Percentiles rank a stretch among this genome's conserved stretches.
phyloP scores from a whole-genome alignment of 2,113 vertebrate genomes.

The Nannobrachium achirus region DNA sequence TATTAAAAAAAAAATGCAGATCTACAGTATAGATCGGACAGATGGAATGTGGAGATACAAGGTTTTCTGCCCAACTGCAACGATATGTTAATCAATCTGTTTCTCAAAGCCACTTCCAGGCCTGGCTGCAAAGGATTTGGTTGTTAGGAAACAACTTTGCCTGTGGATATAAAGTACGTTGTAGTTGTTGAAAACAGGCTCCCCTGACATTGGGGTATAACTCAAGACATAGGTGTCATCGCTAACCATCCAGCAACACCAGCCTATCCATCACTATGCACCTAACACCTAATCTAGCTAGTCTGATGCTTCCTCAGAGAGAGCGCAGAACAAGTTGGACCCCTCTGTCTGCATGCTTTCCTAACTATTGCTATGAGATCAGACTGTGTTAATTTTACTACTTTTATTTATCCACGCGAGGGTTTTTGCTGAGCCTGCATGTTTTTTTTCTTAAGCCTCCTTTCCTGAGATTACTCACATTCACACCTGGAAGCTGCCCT shows the following conservation, averaged over 20 bases:
- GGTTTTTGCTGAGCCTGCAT: slow-evolving; percentile 22
- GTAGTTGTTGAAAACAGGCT: slow-evolving; percentile 8
- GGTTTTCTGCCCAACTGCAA: too few species aligned
- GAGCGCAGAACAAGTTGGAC: slow-evolving; percentile 5
- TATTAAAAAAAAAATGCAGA: too few species aligned
- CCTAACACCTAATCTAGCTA: slow-evolving; percentile 10
- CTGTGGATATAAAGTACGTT: too few species aligned
- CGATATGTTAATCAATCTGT: too few species aligned
- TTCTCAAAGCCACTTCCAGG: too few species aligned
- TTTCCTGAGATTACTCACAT: slow-evolving; percentile 17
- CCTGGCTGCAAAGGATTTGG: too few species aligned
- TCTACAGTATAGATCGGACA: too few species aligned
- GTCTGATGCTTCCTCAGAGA: slow-evolving; percentile 22
- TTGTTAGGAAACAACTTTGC: too few species aligned
- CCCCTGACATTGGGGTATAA: slow-evolving; percentile 25
- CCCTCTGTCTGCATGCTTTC: slow-evolving; percentile 32
- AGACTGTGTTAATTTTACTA: not conserved
- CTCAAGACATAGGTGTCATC: slow-evolving; percentile 23
- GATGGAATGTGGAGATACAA: too few species aligned
- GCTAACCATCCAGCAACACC: slow-evolving; percentile 11
- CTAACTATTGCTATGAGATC: slow-evolving; percentile 23
- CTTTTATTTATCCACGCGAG: slow-evolving; percentile 18
- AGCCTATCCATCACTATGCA: slow-evolving; percentile 27
- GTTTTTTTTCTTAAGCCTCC: slow-evolving; percentile 9
- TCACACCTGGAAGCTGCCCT: not conserved